These are phyloP conservation scores for Selenia dentaria DNA, from an alignment of 2,888 invertebrate genomes.

Conservation along the genomic window DNA sequence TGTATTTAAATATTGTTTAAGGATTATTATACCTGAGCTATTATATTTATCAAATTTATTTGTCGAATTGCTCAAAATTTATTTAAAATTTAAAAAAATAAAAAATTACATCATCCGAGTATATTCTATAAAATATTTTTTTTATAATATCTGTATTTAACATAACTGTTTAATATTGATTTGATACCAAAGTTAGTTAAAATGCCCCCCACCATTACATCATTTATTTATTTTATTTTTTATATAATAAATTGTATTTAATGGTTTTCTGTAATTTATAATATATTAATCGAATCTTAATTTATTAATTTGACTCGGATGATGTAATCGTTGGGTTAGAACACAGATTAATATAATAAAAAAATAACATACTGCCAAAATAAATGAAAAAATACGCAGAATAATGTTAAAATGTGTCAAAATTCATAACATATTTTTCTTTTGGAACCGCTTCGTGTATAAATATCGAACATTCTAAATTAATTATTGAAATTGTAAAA, in stretches of 20 bases:
- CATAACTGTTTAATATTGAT: too few relatives aligned
- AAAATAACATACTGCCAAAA: conserved; percentile 56
- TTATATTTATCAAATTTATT: conserved; percentile 8
- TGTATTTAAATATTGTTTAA: conserved; percentile 3
- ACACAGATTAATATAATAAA: conserved; percentile 16
- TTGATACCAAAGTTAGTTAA: too few relatives aligned
- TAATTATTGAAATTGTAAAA: conserved; percentile 45
- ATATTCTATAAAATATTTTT: too few relatives aligned
- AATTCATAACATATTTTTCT: conserved; percentile 34
- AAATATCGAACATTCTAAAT: conserved; percentile 62
- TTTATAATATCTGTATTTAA: too few relatives aligned
- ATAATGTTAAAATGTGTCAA: conserved; percentile 47
- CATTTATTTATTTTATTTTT: too few relatives aligned
- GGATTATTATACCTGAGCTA: background rate
- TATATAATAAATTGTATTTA: too few relatives aligned
- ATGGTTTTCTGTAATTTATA: too few relatives aligned
- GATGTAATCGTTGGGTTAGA: too few relatives aligned
- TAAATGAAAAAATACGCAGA: conserved; percentile 34
- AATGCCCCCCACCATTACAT: too few relatives aligned
- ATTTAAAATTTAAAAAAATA: conserved; percentile 1
- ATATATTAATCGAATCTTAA: too few relatives aligned
- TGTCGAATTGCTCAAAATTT: conserved; percentile 30
- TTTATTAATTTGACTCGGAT: too few relatives aligned
- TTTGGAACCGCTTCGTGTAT: conserved; percentile 35
- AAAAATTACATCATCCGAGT: too few relatives aligned